Base-by-base conservation (phyloP, 2,113 vertebrate species). In the Tachysurus fulvidraco region DNA sequence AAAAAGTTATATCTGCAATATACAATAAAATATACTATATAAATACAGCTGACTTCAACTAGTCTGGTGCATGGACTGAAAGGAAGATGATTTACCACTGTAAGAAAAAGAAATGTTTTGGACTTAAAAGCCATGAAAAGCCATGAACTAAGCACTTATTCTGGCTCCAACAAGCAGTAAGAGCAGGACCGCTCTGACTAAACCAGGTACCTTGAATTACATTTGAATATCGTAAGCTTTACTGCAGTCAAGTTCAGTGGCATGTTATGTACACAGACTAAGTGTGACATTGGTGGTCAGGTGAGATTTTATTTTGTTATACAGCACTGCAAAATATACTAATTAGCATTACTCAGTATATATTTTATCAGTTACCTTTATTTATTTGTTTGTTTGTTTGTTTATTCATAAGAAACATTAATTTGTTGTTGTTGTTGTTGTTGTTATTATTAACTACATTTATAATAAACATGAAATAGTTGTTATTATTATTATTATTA, bases 141-240 rank as follows among this genome's bases (percentile, higher is more conserved):
- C 83, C 60, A 52, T 59, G 67, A 59, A 23, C 21, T 74, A 28
- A 62, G 25, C 83, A 84, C 69, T 84, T 60, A 74, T 21, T 50
- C 52, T 52, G n/a, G 5, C 36, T 76, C 52, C 44, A 83, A 13
- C 14, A n/a, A 28, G 21, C 23, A 64, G 6, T 46, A 77, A 14
- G 11, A 84, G 11, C 14, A 36, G 73, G 5, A 76, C 25, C 16
- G 14, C 30, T 73, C 23, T 12, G 9, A 52, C 25, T 64, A 36
- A 73, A 23, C 25, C 71, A 85, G 41, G 23, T 50, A 44, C 55
- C 52, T 19, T 10, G 44, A 79, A 55, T 77, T 78, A 19, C n/a
- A 30, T 12, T 76, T n/a, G 12, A 50, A 5, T 50, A 14, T 7
- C 17, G 10, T 57, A 54, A 77, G 52, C 28, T 0, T 57, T 21